Evolutionary conservation across 2,113 vertebrate genomes (phyloP), one percentile per base, ranked within the genome.

Genomic region (Atrichornis clamosus): DNA sequence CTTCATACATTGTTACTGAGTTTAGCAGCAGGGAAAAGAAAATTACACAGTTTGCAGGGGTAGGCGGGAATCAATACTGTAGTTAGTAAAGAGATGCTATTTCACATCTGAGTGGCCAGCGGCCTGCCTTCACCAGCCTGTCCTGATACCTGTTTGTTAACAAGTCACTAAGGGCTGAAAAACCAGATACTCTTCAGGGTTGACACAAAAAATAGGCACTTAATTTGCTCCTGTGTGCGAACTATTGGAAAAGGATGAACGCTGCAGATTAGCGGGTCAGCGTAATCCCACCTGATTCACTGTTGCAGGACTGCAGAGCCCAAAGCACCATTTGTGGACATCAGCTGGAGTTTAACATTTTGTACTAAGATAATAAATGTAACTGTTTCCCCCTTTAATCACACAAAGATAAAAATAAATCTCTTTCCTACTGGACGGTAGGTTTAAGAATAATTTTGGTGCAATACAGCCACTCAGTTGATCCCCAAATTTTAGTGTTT

Each of bases 81-180:
- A 98, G 98, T 99, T 99, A 99, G 98, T 98, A 98, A 98, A 98
- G 98, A 99, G 99, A 99, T 97, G 98, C 98, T 98, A 99, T 99
- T 99, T 99, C 99, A 99, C 99, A 99, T 98, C 97, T 99, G 98
- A 99, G 98, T 99, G 99, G 98, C 98, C 98, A 98, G 98, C 94
- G 58, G 96, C 97, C 91, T 89, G 96, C 97, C 97, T 89, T 85
- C 94, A 81, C 98, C 95, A 87, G 96, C 97, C 96, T 95, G 94
- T 96, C 97, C 98, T 95, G 70, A 97, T 98, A 98, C 98, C 97
- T 98, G 98, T 98, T 97, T 98, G 99, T 98, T 99, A 99, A 99
- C 98, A 98, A 99, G 98, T 98, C 98, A 97, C 98, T 97, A 97
- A 98, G 97, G 98, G 98, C 98, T 98, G 97, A 96, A 98, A 97